phyloP scores from a whole-genome alignment of 2,888 invertebrate genomes.

The Diabrotica balteata region DNA sequence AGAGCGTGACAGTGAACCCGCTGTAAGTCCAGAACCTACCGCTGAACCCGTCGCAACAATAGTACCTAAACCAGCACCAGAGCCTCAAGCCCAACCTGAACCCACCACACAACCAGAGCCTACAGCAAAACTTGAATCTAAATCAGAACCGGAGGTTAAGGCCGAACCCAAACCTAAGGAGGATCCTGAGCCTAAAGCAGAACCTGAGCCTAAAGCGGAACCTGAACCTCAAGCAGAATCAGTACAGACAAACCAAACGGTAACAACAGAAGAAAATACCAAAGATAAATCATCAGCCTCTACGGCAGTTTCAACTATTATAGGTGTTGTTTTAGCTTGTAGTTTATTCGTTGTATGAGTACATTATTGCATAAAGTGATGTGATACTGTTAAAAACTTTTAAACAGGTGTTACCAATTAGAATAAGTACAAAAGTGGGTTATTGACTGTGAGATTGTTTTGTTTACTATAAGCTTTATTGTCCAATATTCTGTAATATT shows the following conservation, averaged over 20 bases:
- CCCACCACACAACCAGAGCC: conserved; percentile 8
- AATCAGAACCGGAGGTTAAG: conserved; percentile 29
- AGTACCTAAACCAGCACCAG: conserved; percentile 16
- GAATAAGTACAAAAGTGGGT: too few relatives aligned
- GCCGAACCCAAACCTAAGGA: conserved; percentile 23
- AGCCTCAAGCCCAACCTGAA: conserved; percentile 30
- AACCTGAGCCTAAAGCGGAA: conserved; percentile 6
- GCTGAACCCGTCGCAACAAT: conserved; percentile 27
- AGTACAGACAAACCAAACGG: conserved; percentile 4
- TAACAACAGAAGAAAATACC: not conserved
- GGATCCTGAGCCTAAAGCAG: conserved; percentile 22
- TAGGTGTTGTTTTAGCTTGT: conserved; percentile 2
- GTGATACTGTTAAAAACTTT: too few relatives aligned
- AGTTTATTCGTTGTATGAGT: conserved; percentile 1
- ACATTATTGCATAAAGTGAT: too few relatives aligned
- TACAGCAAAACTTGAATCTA: conserved; percentile 13
- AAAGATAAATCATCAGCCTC: conserved; percentile 1
- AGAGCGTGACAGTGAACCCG: conserved; percentile 40
- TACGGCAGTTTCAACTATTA: not conserved
- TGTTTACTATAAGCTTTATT: too few relatives aligned
- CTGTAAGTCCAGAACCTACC: conserved; percentile 36
- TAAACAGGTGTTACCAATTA: too few relatives aligned
- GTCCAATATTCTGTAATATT: too few relatives aligned
- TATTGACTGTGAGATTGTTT: too few relatives aligned
- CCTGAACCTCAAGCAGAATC: conserved; percentile 15